phyloP scores from a whole-genome alignment of 1,140 invertebrate genomes.

The Bombus superbus region DNA sequence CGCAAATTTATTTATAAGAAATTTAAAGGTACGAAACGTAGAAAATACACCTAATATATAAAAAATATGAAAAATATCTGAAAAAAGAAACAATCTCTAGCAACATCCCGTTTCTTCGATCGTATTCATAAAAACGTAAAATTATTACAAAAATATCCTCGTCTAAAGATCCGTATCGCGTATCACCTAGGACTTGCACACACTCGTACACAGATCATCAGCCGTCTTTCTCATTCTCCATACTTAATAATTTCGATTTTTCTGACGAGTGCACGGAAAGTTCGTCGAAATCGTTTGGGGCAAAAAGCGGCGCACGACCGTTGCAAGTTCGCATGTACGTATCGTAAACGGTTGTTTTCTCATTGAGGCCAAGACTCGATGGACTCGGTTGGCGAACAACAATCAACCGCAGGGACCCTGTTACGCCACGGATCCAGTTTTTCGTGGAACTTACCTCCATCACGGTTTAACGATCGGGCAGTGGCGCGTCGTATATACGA shows the following conservation, averaged over 20 bases:
- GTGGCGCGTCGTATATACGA: neutral
- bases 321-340: conserved; percentile 3
- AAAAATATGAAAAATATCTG: neutral
- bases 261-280: neutral
- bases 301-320: neutral
- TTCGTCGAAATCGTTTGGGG: neutral
- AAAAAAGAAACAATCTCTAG: neutral
- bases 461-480: conserved; percentile 48
- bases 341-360: conserved; percentile 42
- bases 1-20: too few species aligned
- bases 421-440: conserved; percentile 48
- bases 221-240: neutral
- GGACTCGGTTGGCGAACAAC: conserved; percentile 35
- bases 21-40: too few species aligned
- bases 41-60: too few species aligned
- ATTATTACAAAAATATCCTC: neutral
- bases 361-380: conserved; percentile 17
- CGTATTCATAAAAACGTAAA: neutral
- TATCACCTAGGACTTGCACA: neutral
- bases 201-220: neutral
- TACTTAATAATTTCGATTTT: neutral
- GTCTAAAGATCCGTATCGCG: too few species aligned
- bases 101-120: too few species aligned
- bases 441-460: conserved; percentile 47
- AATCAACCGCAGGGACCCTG: conserved; percentile 42